These are phyloP conservation scores for Pachypeltis micranthus DNA, from an alignment of 1,140 invertebrate genomes.

Conservation along the genomic window DNA sequence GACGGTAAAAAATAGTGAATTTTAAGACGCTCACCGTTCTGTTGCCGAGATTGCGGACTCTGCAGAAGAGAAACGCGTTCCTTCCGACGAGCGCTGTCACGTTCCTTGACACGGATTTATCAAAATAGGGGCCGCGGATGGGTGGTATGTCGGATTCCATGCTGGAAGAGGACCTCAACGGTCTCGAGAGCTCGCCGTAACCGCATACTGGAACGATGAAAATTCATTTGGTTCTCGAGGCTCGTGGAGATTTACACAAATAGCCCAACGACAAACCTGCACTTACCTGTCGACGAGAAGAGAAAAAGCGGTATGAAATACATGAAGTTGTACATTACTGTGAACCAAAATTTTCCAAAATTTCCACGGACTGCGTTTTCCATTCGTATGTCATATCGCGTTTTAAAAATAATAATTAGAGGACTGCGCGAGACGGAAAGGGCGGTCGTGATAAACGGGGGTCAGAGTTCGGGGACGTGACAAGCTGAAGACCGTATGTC, in stretches of 20 bases:
- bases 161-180: background rate
- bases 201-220: slow-evolving; percentile 1
- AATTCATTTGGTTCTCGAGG: too few relatives aligned
- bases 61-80: slow-evolving; percentile 62
- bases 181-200: background rate
- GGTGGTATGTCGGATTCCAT: slow-evolving; percentile 21
- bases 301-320: background rate
- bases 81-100: slow-evolving; percentile 68
- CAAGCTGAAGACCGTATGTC: too few relatives aligned
- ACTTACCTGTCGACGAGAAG: slow-evolving; percentile 7
- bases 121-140: slow-evolving; percentile 53
- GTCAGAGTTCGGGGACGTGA: too few relatives aligned
- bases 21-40: slow-evolving; percentile 63
- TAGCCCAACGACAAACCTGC: too few relatives aligned
- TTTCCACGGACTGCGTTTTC: background rate
- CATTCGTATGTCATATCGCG: background rate
- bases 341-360: background rate
- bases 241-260: too few relatives aligned
- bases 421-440: too few relatives aligned
- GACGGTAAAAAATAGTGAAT: too few relatives aligned
- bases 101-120: slow-evolving; percentile 58
- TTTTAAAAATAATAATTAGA: too few relatives aligned
- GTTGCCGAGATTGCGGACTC: slow-evolving; percentile 65
- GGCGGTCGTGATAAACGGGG: too few relatives aligned
- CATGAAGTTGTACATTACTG: background rate